Conservation (phyloP, 1,140 invertebrate species). For the Myzus persicae region DNA sequence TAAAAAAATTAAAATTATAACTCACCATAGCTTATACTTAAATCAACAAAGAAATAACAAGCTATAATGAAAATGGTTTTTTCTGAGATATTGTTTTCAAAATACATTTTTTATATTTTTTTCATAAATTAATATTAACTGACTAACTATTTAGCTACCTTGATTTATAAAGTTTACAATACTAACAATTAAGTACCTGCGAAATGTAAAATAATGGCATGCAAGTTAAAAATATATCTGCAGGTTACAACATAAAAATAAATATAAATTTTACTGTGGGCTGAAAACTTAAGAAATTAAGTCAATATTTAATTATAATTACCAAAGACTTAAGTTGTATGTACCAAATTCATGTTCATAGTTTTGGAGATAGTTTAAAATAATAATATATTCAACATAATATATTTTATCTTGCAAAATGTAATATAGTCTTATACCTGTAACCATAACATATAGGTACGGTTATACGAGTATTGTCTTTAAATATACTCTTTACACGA, state of each 20-base stretch:
- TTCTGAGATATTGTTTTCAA: not conserved
- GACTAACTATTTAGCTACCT: too few species aligned
- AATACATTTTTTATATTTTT: not conserved
- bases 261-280: slow-evolving; percentile 12
- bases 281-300: not conserved
- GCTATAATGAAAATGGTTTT: slow-evolving; percentile 35
- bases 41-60: slow-evolving; percentile 56
- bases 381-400: not conserved
- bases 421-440: not conserved
- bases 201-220: not conserved
- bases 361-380: not conserved
- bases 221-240: not conserved
- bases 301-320: not conserved
- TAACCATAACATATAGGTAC: too few species aligned
- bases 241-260: not conserved
- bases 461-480: not conserved
- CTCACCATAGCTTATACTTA: slow-evolving; percentile 51
- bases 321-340: not conserved
- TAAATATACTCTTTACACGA: not conserved
- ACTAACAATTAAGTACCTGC: not conserved
- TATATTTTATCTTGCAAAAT: not conserved
- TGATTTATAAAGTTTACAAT: not conserved
- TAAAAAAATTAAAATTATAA: not conserved
- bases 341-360: not conserved
- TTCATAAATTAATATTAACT: not conserved